A percentile compares a stretch with the other conserved stretches of the same genome.
Evolutionary conservation across 2,888 invertebrate genomes (phyloP).

Genomic region (Monoplex corrugatus): DNA sequence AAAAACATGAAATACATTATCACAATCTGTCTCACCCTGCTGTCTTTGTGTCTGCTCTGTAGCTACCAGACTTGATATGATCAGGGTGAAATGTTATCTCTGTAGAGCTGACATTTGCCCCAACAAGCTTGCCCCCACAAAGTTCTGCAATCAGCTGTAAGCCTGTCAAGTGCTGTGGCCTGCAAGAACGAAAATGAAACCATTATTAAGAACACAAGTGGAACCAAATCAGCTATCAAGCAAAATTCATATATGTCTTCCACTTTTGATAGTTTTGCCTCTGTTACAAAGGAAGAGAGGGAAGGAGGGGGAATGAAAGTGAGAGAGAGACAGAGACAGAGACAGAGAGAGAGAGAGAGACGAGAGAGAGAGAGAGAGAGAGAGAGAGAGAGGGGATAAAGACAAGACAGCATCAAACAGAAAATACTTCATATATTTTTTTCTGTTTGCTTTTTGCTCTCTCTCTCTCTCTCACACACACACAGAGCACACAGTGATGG

Average conservation of each 20-base stretch:
- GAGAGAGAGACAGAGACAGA: neutral
- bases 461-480: too few species aligned
- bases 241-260: too few species aligned
- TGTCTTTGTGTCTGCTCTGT: conserved; percentile 88
- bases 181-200: conserved; percentile 60
- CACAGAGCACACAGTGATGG: too few species aligned
- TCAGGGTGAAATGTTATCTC: conserved; percentile 89
- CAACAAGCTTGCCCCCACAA: conserved; percentile 88
- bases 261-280: too few species aligned
- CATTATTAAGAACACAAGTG: neutral
- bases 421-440: too few species aligned
- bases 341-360: too few species aligned
- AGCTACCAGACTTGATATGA: conserved; percentile 85
- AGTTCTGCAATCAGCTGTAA: conserved; percentile 89
- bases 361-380: too few species aligned
- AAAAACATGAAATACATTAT: too few species aligned
- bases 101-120: conserved; percentile 89
- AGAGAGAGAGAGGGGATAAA: too few species aligned
- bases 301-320: neutral
- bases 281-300: neutral
- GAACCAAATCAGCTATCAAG: too few species aligned
- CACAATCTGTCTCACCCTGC: conserved; percentile 91
- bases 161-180: conserved; percentile 84
- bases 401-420: too few species aligned
- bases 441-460: too few species aligned